These are phyloP conservation scores for Drosophila aff. DNA, from an alignment of 1,140 invertebrate genomes.

Conservation along the genomic window DNA sequence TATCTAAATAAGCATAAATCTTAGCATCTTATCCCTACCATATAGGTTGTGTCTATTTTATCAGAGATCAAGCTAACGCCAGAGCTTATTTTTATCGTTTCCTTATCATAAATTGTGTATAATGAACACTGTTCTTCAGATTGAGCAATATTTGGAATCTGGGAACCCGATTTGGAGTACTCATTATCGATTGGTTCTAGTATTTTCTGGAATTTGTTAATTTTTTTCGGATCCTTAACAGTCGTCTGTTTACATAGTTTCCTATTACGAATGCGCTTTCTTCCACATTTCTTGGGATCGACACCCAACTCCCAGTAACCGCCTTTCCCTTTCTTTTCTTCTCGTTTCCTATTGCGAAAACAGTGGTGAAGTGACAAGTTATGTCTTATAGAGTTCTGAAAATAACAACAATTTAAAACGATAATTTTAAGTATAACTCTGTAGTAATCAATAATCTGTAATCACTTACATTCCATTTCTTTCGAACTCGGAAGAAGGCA, in stretches of 20 bases:
- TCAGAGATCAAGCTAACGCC: slow-evolving; percentile 32
- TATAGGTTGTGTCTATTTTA: slow-evolving; percentile 39
- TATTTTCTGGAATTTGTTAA: neutral
- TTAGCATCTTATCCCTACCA: slow-evolving; percentile 27
- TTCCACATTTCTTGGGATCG: slow-evolving; percentile 77
- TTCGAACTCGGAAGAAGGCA: slow-evolving; percentile 76
- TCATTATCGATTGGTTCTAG: neutral
- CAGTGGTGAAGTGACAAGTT: slow-evolving; percentile 83
- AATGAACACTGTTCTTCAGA: neutral
- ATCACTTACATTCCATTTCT: slow-evolving; percentile 83
- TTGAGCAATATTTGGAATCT: slow-evolving; percentile 1
- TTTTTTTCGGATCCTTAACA: neutral
- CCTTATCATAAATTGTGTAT: slow-evolving; percentile 2
- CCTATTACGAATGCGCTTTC: slow-evolving; percentile 79
- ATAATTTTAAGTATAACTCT: neutral
- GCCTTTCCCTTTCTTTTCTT: slow-evolving; percentile 80
- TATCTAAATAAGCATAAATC: neutral
- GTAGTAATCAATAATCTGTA: neutral
- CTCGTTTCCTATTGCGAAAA: slow-evolving; percentile 80
- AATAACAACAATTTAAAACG: slow-evolving; percentile 3
- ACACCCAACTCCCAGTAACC: slow-evolving; percentile 83
- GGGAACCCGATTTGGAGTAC: neutral
- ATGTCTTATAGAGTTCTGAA: slow-evolving; percentile 83
- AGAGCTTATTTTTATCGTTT: slow-evolving; percentile 54
- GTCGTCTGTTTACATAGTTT: slow-evolving; percentile 38